Evolutionary conservation across 2,797 vertebrate species (phyloP).

Genomic region (Falco rusticolus): DNA sequence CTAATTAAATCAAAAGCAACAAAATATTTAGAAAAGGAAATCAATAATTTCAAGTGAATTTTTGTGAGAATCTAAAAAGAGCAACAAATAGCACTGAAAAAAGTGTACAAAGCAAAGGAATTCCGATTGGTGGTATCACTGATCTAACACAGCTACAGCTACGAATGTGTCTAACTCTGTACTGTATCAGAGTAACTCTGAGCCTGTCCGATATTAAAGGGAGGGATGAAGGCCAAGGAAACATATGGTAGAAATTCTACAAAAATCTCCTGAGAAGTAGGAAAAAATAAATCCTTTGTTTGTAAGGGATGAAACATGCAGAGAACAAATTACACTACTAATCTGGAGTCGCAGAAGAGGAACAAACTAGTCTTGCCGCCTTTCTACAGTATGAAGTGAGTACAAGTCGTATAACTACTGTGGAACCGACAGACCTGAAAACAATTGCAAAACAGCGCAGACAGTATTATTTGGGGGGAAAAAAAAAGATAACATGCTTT

Average conservation of each 20-base stretch:
- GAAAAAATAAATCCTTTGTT: neutral
- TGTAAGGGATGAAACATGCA: neutral
- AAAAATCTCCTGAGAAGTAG: neutral
- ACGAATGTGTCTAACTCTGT: neutral
- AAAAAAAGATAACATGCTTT: fast-evolving
- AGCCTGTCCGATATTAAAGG: neutral
- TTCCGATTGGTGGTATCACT: neutral
- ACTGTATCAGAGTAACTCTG: neutral
- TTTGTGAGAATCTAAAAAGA: neutral
- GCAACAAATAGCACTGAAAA: neutral
- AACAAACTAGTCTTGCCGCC: neutral
- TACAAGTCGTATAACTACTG: neutral
- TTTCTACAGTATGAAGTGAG: neutral
- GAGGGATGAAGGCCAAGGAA: neutral
- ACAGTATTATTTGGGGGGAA: neutral
- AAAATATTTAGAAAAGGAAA: neutral
- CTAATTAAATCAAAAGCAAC: neutral
- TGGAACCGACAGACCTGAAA: neutral
- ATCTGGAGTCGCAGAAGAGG: neutral
- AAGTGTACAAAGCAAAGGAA: neutral
- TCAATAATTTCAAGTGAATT: neutral
- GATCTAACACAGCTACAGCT: neutral
- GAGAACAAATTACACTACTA: neutral
- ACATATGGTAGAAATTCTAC: neutral
- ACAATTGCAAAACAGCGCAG: neutral